phyloP scores from a whole-genome alignment of 2,797 vertebrate genomes.

The Coendou prehensilis region DNA sequence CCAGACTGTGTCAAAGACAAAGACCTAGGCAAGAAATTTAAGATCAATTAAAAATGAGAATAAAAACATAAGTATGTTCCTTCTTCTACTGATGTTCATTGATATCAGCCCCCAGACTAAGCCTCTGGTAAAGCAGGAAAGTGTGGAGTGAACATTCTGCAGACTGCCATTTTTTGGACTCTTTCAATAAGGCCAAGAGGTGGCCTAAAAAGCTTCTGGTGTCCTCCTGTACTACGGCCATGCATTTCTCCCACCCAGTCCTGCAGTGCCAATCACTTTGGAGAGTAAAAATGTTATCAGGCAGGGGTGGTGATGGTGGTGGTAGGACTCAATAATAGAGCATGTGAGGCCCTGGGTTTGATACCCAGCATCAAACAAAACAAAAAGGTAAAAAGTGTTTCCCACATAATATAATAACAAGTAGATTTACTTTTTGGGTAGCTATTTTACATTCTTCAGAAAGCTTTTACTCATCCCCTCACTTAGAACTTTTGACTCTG shows the following conservation, averaged over 20 bases:
- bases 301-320: not conserved
- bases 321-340: not conserved
- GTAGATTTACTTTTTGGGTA: not conserved
- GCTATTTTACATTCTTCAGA: not conserved
- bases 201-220: conserved; percentile 17
- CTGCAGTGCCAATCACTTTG: conserved; percentile 43
- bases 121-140: conserved; percentile 17
- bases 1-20: conserved; percentile 45
- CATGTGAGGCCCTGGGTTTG: not conserved
- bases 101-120: conserved; percentile 9
- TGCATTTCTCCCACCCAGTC: not conserved
- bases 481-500: not conserved
- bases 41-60: conserved; percentile 77
- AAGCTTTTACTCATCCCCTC: not conserved
- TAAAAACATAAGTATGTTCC: conserved; percentile 61
- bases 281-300: not conserved
- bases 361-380: not conserved
- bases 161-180: conserved; percentile 48
- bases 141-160: not conserved
- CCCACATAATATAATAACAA: not conserved
- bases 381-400: not conserved
- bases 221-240: not conserved
- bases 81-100: conserved; percentile 51
- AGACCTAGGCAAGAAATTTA: conserved; percentile 75
- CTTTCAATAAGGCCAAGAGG: conserved; percentile 50